Evolutionary conservation across 2,888 invertebrate genomes (phyloP), one percentile per base, ranked within the genome.

Genomic region (Ochlodes sylvanus): DNA sequence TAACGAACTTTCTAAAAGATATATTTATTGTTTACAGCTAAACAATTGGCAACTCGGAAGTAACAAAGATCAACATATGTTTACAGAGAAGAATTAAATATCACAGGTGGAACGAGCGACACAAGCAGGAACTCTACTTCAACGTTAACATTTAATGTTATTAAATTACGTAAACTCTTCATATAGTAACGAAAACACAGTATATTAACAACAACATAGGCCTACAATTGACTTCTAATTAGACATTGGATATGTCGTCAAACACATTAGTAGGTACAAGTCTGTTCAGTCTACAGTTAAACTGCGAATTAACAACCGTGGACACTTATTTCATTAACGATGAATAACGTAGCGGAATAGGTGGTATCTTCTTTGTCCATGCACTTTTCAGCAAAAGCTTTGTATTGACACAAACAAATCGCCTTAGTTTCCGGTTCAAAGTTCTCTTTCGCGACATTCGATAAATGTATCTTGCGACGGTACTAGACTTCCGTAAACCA

Each of bases 331-430:
- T 79, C 77, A 81, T 77, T 82, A 82, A 80, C 76, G 76, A 76
- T 77, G 77, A 72, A 76, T 77, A 84, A 84, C 81, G 82, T 77
- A 84, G 81, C 78, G 75, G 79, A 78, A 79, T 81, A 79, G 83
- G 80, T 81, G 82, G 78, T 83, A 84, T 87, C 85, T 89, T 86
- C 93, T 93, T 92, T 92, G 93, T 93, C 90, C 92, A 90, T 89
- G 90, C 90, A 92, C 92, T 90, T 88, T 90, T 90, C 79, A 91
- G 89, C 85, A 91, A 87, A 84, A 92, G 90, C 88, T 92, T 92
- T 85, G 92, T 92, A 91, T 92, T 92, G 88, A 93, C 91, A 92
- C 93, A 93, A 91, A 92, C 89, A 89, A 92, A 93, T 85, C 92
- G 89, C 88, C 90, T 87, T 79, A 92, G 81, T 86, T 93, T 92